Evolutionary conservation across 2,888 invertebrate genomes (phyloP).

Genomic region (Biston betularia): DNA sequence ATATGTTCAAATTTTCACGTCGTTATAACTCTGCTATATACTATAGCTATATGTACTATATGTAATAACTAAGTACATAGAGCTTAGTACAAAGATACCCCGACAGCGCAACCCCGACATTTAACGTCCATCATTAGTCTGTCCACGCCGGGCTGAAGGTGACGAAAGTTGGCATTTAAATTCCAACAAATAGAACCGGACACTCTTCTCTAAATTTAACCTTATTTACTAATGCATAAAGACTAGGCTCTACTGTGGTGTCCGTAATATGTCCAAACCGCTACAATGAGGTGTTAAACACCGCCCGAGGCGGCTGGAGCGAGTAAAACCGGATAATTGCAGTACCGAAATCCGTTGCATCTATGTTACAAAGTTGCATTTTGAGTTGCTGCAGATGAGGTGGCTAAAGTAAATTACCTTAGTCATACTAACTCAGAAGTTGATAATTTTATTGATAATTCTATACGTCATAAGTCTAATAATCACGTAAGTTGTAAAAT

Average conservation of each 20-base stretch:
- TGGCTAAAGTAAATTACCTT: conserved; percentile 9
- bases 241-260: conserved; percentile 11
- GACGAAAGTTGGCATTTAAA: conserved; percentile 46
- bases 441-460: background rate
- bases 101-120: conserved; percentile 27
- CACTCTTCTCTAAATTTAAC: conserved; percentile 23
- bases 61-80: conserved; percentile 2
- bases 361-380: conserved; percentile 38
- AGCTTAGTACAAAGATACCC: conserved; percentile 25
- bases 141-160: conserved; percentile 41
- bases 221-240: conserved; percentile 26
- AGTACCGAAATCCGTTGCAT: conserved; percentile 48
- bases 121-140: conserved; percentile 31
- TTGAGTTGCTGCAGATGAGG: conserved; percentile 29
- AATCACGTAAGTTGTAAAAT: background rate
- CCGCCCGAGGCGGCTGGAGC: conserved; percentile 59
- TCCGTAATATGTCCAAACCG: conserved; percentile 57
- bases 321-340: conserved; percentile 51
- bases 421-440: background rate
- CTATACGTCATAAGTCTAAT: background rate
- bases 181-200: conserved; percentile 43
- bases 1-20: background rate
- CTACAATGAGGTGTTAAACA: conserved; percentile 70
- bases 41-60: background rate
- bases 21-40: background rate